Evolutionary conservation across 2,888 invertebrate species (phyloP), one percentile per base, ranked within the genome.

Genomic region (Macropis europaea): DNA sequence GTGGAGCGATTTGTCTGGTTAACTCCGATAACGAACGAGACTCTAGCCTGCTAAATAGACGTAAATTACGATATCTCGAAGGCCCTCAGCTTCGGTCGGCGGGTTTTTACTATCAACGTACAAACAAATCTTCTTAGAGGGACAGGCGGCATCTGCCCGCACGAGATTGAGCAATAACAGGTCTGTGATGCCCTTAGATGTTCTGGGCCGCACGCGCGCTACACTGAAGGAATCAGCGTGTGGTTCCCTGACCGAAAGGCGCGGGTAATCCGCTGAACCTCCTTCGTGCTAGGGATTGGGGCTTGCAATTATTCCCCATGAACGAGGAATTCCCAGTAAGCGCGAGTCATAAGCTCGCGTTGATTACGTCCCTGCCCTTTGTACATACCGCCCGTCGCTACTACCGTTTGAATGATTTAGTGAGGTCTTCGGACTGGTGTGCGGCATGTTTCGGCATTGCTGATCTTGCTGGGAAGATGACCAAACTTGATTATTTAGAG

Each of bases 11-110:
- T 92, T 93, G 63, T 63, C 63, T 59, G 93, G 92, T 94, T 93
- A 92, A 94, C 94, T 94, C 92, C 93, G 93, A 92, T 93, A 94
- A 94, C 93, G 93, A 93, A 93, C 92, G 93, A 93, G 92, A 93
- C 92, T 92, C 91, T 91, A 91, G 92, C 91, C 47, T 71, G 57
- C 43, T 71, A 71, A 67, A 56, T 71, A 67, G 64, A 50, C 53
- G 62, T 68, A 66, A 40, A 17, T 67, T 71, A 64, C 63, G 72
- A 45, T 73, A 73, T 76, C 73, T 74, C 70, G 76, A 82, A 82
- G 77, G 81, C 73, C 75, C 70, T 76, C 78, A 81, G 68, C 75
- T 78, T 78, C 82, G 79, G 79, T 57, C 79, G 81, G 82, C 77
- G 62, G 77, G 79, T 87, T 85, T 86, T 84, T 82, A 87, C 87